Evolutionary conservation across 2,888 invertebrate genomes (phyloP).

Genomic region (Leptopterna dolabrata): DNA sequence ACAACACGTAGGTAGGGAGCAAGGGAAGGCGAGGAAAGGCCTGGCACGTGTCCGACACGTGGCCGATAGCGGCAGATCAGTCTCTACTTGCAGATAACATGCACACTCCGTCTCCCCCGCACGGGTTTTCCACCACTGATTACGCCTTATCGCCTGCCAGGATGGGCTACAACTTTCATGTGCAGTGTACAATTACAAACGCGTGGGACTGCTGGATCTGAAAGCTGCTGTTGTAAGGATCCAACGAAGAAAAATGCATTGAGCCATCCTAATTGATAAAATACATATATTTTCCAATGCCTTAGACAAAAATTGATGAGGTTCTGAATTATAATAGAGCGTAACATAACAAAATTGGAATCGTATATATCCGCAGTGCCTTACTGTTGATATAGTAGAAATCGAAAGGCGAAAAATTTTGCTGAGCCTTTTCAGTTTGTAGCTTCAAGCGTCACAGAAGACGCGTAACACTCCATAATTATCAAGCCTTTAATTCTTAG

Average conservation of each 20-base stretch:
- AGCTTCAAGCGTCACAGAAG: no score
- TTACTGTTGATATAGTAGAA: no score
- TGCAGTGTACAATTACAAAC: not conserved
- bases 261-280: no score
- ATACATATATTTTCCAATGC: no score
- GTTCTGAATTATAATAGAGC: no score
- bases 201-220: not conserved
- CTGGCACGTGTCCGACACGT: slow-evolving; percentile 18
- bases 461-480: no score
- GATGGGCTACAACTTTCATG: not conserved
- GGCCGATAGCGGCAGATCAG: not conserved
- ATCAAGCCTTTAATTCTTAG: no score
- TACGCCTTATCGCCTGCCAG: not conserved
- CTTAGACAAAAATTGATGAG: no score
- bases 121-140: not conserved
- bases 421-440: no score
- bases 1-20: not conserved
- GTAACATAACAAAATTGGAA: no score
- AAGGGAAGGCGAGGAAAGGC: not conserved
- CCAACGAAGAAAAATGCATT: not conserved
- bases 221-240: not conserved
- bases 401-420: no score
- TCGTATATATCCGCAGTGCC: no score
- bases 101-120: not conserved
- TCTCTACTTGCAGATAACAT: slow-evolving; percentile 5